Evolutionary conservation across 2,888 invertebrate genomes (phyloP), one percentile per base, ranked within the genome.

Genomic region (Acronicta aceris): DNA sequence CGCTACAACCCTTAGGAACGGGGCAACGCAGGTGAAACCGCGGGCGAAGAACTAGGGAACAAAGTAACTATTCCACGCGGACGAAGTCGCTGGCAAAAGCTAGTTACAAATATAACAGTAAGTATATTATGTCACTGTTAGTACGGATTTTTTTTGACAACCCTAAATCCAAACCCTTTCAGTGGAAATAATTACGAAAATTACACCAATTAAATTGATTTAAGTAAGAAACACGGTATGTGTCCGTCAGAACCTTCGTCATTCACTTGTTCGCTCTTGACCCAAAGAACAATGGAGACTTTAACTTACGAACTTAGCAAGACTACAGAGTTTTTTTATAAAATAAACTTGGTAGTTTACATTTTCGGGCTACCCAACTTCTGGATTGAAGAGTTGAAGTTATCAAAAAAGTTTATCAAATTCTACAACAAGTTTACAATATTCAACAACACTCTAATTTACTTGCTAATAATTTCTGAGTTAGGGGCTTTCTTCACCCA

Each of bases 401-500:
- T 79, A 9, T 43, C 78, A 1, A 76, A 74, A 52, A 57, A n/a
- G 16, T 80, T 79, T 30, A 51, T 68, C 0, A 65, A 47, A 41
- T 42, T 68, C 1, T 81, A 74, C 40, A 52, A 72, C 17, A 36
- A 38, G 7, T 58, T 81, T 13, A 71, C 75, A 1, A 63, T 48
- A 2, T 16, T 82, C 3, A 59, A 76, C 0, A 82, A 79, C 13
- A 16, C 43, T 2, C 48, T 71, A 1, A 58, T 82, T 2, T 72
- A 52, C 27, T 1, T 74, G 0, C 74, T 87, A 0, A 61, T 89
- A 0, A 5, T 72, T 2, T 58, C 76, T 4, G 85, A 89, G 59
- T 12, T 78, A 0, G 59, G 65, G 0, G 74, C 85, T 0, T 74
- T 85, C 17, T 77, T 81, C 40, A 88, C 84, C 0, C 83, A 87